Conservation (phyloP, 2,797 vertebrate species). For the Phalanger gymnotis region DNA sequence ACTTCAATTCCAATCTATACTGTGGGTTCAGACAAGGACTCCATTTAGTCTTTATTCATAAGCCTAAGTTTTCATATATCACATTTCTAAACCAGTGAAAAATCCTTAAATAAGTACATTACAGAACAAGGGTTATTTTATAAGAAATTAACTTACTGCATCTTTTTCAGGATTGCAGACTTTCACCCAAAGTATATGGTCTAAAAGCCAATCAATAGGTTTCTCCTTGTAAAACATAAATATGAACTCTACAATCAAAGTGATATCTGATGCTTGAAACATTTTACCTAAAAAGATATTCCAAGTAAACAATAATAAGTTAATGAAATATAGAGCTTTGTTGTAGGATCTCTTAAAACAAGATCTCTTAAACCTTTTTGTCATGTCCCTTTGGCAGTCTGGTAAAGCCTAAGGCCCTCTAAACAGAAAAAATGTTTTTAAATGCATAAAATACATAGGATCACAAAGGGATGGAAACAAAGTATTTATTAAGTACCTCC, state of each 20-base stretch:
- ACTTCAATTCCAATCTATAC: neutral
- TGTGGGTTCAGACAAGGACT: neutral
- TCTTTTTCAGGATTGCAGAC: constrained; percentile 99
- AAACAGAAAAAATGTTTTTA: neutral
- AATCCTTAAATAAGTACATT: neutral
- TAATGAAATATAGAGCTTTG: neutral
- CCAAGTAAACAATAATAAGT: constrained; percentile 62
- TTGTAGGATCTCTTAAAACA: neutral
- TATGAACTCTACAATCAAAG: constrained; percentile 99
- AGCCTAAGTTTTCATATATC: neutral
- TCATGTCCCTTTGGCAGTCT: neutral
- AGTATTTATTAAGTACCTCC: neutral
- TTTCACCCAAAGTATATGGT: constrained; percentile 99
- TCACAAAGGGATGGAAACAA: neutral
- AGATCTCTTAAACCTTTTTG: neutral
- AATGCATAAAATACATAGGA: neutral
- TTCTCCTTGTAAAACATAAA: constrained; percentile 99
- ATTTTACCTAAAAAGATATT: constrained; percentile 93
- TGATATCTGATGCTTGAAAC: constrained; percentile 98
- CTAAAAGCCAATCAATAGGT: constrained; percentile 98
- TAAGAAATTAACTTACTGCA: constrained; percentile 88
- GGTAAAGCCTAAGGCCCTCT: neutral
- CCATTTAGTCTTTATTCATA: neutral
- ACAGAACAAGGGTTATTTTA: neutral
- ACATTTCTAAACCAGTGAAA: neutral